Base-by-base conservation (phyloP, 1,140 invertebrate genomes). In the Atopsyche davidsoni region DNA sequence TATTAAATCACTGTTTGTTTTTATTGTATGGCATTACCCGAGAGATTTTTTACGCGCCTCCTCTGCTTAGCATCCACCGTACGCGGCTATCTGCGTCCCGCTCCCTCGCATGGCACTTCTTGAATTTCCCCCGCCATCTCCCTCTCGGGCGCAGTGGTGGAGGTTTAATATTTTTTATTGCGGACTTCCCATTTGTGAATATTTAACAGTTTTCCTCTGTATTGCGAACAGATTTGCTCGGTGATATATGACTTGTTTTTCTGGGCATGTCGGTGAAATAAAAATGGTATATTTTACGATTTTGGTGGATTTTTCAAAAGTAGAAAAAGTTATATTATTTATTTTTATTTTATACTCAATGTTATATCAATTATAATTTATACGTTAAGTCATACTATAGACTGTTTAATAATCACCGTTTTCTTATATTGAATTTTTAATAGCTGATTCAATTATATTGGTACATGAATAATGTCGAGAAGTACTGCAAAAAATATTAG, bases 101-200 rank as follows among this genome's bases (percentile, higher is more conserved):
- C 25, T 28, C 6, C 28, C 11, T 13, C 14, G 28, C 14, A 2
- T 2, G 11, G 14, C 2, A n/a, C n/a, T n/a, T n/a, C n/a, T n/a
- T n/a, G n/a, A n/a, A n/a, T n/a, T n/a, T n/a, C n/a, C n/a, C n/a
- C n/a, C n/a, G n/a, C n/a, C n/a, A n/a, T n/a, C n/a, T n/a, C n/a
- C n/a, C 17, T 4, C 38, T n/a, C 6, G n/a, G 17, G 38, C 38
- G 21, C n/a, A n/a, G 38, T 19, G 6, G 18, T 21, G n/a, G 13
- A 19, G 6, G 18, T 40, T n/a, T 40, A 19, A 18, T 40, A 19
- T 38, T 38, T 40, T 40, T 22, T 40, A 40, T 40, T 22, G 22
- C 21, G 38, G 11, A 40, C 38, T 40, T 16, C 38, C 38, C 38
- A 40, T 40, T 40, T 40, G 38, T 40, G 38, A 40, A 40, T 40